Conservation (phyloP, 2,888 invertebrate species). For the Sarcophaga rosellei region DNA sequence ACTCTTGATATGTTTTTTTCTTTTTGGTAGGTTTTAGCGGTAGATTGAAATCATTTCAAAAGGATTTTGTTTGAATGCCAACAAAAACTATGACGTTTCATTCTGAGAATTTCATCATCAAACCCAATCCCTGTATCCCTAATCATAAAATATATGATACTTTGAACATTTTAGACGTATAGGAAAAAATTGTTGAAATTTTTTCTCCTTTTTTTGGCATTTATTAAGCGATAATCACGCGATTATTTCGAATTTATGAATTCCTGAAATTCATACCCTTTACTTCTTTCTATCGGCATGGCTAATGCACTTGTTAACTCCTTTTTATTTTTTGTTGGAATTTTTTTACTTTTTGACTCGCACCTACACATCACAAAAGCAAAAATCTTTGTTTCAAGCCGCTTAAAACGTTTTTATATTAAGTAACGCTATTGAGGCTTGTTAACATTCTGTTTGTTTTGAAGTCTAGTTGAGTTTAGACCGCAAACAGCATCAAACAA, state of each 20-base stretch:
- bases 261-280: conserved; percentile 65
- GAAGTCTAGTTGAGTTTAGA: conserved; percentile 60
- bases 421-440: conserved; percentile 28
- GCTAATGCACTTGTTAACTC: conserved; percentile 51
- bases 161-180: neutral
- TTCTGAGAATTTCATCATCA: conserved; percentile 53
- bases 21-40: conserved; percentile 28
- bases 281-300: neutral
- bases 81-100: conserved; percentile 50
- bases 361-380: conserved; percentile 51
- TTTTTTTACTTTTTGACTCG: neutral
- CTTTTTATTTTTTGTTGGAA: neutral
- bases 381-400: conserved; percentile 54
- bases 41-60: conserved; percentile 54
- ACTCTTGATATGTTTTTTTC: neutral
- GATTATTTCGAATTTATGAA: conserved; percentile 66
- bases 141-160: conserved; percentile 33
- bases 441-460: conserved; percentile 57
- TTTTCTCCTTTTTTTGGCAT: conserved; percentile 46
- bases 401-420: conserved; percentile 18
- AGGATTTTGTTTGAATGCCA: conserved; percentile 25
- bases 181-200: conserved; percentile 6
- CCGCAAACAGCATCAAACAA: conserved; percentile 65
- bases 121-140: too few relatives aligned
- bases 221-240: conserved; percentile 67